These are phyloP conservation scores for Amblyraja radiata DNA, from an alignment of 2,797 vertebrate species.

Conservation along the genomic window DNA sequence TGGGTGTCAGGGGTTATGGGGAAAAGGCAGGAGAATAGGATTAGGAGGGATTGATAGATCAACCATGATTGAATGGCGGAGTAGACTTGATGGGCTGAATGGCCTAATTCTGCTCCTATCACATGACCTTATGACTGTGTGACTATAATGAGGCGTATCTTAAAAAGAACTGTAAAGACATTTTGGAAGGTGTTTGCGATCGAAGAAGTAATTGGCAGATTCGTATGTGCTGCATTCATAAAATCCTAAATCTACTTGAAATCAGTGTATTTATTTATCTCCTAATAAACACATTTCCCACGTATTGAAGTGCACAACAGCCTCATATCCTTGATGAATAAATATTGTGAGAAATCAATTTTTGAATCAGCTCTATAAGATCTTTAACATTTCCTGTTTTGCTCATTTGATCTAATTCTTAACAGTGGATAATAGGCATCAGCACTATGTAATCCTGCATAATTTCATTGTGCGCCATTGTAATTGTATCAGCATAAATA, in stretches of 20 bases:
- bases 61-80: too few species aligned
- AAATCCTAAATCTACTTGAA: neutral
- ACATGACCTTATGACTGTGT: too few species aligned
- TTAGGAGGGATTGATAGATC: too few species aligned
- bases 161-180: neutral
- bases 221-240: neutral
- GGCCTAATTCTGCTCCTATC: too few species aligned
- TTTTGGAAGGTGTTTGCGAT: neutral
- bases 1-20: too few species aligned
- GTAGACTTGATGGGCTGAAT: too few species aligned
- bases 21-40: too few species aligned
- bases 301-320: conserved; percentile 52
- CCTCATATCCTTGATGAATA: conserved; percentile 70
- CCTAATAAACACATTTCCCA: neutral
- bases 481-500: conserved; percentile 72
- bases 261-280: neutral
- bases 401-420: conserved; percentile 74
- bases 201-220: neutral
- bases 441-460: conserved; percentile 57
- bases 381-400: conserved; percentile 58
- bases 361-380: conserved; percentile 75
- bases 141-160: neutral
- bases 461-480: conserved; percentile 72
- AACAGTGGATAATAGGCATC: conserved; percentile 68
- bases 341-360: conserved; percentile 72